Conservation (phyloP, 2,113 vertebrate species). For the Nothobranchius furzeri region DNA sequence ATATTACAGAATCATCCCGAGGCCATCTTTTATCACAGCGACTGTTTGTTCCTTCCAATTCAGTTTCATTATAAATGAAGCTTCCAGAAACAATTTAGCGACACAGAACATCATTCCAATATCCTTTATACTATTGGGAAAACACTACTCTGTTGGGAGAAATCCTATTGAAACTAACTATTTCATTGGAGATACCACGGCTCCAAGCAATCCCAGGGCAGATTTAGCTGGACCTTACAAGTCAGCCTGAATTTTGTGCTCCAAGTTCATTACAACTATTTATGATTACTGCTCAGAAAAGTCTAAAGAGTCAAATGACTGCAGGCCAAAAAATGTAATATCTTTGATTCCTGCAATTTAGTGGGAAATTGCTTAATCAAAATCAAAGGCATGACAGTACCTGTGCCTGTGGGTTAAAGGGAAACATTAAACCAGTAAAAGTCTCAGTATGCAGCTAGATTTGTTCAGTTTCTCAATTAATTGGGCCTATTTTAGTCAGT, state of each 20-base stretch:
- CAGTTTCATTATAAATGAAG: conserved; percentile 28
- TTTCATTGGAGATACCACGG: not conserved
- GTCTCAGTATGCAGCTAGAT: no score
- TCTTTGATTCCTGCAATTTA: no score
- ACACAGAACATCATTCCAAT: conserved; percentile 43
- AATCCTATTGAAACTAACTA: conserved; percentile 41
- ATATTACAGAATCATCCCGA: conserved; percentile 23
- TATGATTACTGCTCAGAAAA: conserved; percentile 8
- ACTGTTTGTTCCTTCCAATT: conserved; percentile 49
- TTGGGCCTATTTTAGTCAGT: no score
- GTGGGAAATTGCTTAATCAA: no score
- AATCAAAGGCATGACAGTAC: no score
- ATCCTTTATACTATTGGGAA: conserved; percentile 37
- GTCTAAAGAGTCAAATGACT: not conserved
- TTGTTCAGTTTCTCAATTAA: no score
- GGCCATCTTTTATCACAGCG: conserved; percentile 44
- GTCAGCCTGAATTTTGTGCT: conserved; percentile 22
- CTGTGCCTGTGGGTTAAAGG: no score
- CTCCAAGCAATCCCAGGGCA: conserved; percentile 29
- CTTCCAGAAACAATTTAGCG: conserved; percentile 56
- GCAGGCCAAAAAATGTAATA: not conserved
- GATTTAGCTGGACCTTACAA: conserved; percentile 26
- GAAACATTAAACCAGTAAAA: no score
- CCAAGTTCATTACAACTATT: conserved; percentile 18
- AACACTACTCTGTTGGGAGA: conserved; percentile 26